Conservation (phyloP, 2,888 invertebrate genomes). For the Volucella bombylans region DNA sequence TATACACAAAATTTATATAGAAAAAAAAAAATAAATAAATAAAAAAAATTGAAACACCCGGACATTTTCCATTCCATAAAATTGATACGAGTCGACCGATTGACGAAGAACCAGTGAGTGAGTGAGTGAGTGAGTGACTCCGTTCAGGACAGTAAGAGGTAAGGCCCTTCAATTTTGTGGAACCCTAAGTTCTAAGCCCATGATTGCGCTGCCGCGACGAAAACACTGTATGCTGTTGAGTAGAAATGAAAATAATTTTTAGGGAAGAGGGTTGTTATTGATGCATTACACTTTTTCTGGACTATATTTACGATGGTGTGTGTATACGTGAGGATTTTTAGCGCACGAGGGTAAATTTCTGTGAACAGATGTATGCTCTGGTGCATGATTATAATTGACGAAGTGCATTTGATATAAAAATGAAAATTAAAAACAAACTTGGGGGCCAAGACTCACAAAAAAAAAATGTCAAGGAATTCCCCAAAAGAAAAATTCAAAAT, state of each 20-base stretch:
- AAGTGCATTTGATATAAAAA: constrained; percentile 20
- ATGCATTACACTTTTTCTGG: constrained; percentile 63
- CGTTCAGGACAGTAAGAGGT: not conserved
- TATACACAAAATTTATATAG: constrained; percentile 31
- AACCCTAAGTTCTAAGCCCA: constrained; percentile 57
- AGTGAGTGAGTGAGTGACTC: constrained; percentile 8
- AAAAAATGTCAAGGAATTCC: constrained; percentile 55
- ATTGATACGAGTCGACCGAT: constrained; percentile 35
- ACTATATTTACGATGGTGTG: constrained; percentile 7
- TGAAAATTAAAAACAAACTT: not conserved
- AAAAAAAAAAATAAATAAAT: constrained; percentile 28
- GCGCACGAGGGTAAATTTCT: constrained; percentile 66
- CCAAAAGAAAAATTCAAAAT: constrained; percentile 45
- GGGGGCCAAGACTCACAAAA: constrained; percentile 33
- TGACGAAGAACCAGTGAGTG: not conserved
- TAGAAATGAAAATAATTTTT: constrained; percentile 14
- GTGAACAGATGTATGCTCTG: constrained; percentile 67
- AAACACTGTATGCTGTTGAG: constrained; percentile 13
- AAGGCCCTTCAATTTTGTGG: constrained; percentile 27
- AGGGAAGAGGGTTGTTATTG: constrained; percentile 72
- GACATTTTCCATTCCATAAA: constrained; percentile 58
- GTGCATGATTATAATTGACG: constrained; percentile 66
- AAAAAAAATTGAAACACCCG: constrained; percentile 65
- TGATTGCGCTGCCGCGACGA: constrained; percentile 22
- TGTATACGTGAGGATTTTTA: constrained; percentile 28